Conservation (phyloP, 2,888 invertebrate species). For the Chymomyza procnemis region DNA sequence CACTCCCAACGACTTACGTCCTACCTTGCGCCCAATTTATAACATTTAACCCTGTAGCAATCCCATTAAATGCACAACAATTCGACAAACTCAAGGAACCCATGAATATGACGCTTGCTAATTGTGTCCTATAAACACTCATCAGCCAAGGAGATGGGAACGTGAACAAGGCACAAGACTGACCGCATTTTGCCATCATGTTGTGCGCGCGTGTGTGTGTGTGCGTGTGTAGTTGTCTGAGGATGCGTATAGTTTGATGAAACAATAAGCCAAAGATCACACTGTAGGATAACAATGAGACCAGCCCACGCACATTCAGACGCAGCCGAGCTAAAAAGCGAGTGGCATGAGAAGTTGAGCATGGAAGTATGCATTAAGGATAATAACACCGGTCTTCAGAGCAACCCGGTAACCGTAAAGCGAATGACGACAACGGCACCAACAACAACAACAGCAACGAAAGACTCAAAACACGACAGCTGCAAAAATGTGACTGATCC, state of each 20-base stretch:
- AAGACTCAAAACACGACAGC: slow-evolving; percentile 70
- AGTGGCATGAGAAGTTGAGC: slow-evolving; percentile 55
- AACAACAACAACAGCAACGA: slow-evolving; percentile 31
- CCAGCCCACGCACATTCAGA: slow-evolving; percentile 56
- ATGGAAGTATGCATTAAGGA: slow-evolving; percentile 73
- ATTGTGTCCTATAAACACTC: slow-evolving; percentile 71
- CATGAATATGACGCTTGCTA: slow-evolving; percentile 62
- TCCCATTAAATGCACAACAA: background rate
- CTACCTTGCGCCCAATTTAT: slow-evolving; percentile 26
- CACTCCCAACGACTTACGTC: slow-evolving; percentile 49
- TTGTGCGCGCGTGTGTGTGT: slow-evolving; percentile 42
- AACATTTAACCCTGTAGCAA: slow-evolving; percentile 11
- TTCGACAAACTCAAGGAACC: slow-evolving; percentile 29
- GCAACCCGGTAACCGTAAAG: slow-evolving; percentile 35
- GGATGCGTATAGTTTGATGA: slow-evolving; percentile 58
- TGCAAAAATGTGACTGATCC: slow-evolving; percentile 74
- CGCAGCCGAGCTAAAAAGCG: background rate
- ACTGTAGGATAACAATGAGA: slow-evolving; percentile 65
- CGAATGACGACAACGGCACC: slow-evolving; percentile 36
- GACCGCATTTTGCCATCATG: slow-evolving; percentile 67
- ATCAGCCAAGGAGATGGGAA: slow-evolving; percentile 36
- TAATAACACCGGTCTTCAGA: slow-evolving; percentile 69
- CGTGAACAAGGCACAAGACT: slow-evolving; percentile 4
- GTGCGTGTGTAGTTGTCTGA: background rate
- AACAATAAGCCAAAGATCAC: slow-evolving; percentile 69